Conservation (phyloP, 2,888 invertebrate genomes). For the Mesorhabditis sp. region DNA sequence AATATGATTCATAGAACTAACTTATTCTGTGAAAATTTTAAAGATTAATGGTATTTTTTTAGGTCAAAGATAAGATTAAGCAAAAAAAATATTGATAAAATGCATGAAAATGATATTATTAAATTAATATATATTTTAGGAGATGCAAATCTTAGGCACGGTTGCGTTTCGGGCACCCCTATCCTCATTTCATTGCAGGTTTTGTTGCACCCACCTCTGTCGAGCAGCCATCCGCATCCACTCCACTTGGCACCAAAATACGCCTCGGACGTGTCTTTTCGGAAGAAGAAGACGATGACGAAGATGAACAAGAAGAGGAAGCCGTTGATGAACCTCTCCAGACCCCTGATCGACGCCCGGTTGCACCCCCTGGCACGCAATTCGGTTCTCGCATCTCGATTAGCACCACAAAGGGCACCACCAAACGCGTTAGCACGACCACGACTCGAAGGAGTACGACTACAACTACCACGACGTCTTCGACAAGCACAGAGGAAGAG, state of each 20-base stretch:
- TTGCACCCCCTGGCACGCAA: slow-evolving; percentile 1
- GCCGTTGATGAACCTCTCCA: background rate
- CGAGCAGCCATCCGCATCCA: background rate
- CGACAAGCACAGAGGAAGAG: slow-evolving; percentile 8
- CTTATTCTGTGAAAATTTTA: no score
- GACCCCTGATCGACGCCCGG: background rate
- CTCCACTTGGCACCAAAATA: background rate
- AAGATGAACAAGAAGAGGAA: background rate
- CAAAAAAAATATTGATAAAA: no score
- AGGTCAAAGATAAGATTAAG: no score
- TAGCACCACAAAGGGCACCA: background rate
- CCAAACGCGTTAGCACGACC: background rate
- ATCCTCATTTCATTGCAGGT: background rate
- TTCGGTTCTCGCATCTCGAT: background rate
- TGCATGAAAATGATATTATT: no score
- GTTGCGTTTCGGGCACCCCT: no score
- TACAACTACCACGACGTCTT: background rate
- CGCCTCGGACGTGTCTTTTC: background rate
- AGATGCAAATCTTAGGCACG: no score
- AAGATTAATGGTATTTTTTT: no score
- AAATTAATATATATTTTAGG: no score
- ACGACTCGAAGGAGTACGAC: background rate
- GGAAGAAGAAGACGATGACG: background rate
- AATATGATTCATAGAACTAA: no score
- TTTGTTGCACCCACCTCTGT: slow-evolving; percentile 7